Evolutionary conservation across 2,797 vertebrate genomes (phyloP).

Genomic region (Sebastes kiyomatsui): DNA sequence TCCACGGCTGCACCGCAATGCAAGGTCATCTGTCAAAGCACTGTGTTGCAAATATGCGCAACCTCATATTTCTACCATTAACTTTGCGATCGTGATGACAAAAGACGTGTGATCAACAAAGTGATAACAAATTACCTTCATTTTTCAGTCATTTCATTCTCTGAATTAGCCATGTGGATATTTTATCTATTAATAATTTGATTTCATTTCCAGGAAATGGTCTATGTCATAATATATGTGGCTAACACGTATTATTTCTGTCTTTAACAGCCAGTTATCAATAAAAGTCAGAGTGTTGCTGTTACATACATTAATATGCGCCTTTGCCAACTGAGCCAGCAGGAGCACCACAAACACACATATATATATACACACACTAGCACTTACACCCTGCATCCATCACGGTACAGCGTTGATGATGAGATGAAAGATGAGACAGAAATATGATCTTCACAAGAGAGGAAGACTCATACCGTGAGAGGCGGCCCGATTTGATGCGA

Average conservation of each 20-base stretch:
- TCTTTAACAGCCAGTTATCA: background rate
- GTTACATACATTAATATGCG: conserved; percentile 33
- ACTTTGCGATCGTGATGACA: background rate
- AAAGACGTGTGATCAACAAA: background rate
- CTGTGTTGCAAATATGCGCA: background rate
- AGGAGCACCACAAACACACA: background rate
- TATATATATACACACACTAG: background rate
- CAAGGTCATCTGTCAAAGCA: background rate
- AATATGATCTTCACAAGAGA: conserved; percentile 60
- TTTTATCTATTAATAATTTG: background rate
- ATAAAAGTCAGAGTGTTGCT: conserved; percentile 3
- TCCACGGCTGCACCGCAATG: background rate
- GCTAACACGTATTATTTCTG: background rate
- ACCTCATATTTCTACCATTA: background rate
- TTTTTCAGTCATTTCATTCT: background rate
- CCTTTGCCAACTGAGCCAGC: conserved; percentile 10
- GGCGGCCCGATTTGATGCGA: conserved; percentile 45
- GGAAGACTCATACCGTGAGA: conserved; percentile 47
- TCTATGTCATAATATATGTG: background rate
- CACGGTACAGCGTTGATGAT: conserved; percentile 11
- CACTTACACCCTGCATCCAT: conserved; percentile 40
- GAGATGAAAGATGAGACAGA: conserved; percentile 62
- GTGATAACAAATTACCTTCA: background rate
- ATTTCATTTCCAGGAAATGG: background rate
- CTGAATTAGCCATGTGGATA: background rate